Evolutionary conservation across 2,113 vertebrate species (phyloP), one percentile per base, ranked within the genome.

Genomic region (Toxotes jaculatrix): DNA sequence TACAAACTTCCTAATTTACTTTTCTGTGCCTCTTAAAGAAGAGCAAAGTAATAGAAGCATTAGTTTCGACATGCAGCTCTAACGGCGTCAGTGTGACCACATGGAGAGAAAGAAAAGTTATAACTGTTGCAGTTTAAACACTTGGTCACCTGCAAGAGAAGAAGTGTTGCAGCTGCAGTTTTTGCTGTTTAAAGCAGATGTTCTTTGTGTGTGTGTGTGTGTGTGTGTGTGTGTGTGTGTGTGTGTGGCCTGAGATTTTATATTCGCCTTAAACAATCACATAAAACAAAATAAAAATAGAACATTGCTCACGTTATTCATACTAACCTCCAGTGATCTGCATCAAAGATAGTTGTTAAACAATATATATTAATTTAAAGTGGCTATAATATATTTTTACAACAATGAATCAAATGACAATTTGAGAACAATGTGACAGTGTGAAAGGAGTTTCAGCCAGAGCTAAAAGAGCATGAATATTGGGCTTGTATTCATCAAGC

Each of bases 121-220:
- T 38, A 74, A 60, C 42, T 43, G 42, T 43, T 43, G 8, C 42
- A 43, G 42, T 6, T 43, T 43, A 42, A 42, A 42, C 10, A 71
- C 64, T 21, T 62, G 72, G 34, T 49, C 53, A 53, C 57, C 27
- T 56, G 36, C 32, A 64, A 12, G 60, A 67, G 23, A 51, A 16
- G 32, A 57, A 32, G 56, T 66, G 55, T 38, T 56, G 38, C 27
- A 40, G 38, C 63, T 32, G 34, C 34, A 31, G 56, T 64, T 40
- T 80, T 36, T 23, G 42, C 16, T 42, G 34, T 76, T 77, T 13
- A 4, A 69, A 51, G 68, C 68, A 69, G 67, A 47, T 75, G 53
- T 49, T 49, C 23, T 63, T 32, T 79, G 45, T 38, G 38, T 60
- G 21, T 19, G 57, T 60, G 2, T 16, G 16, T 56, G 51, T 11